Percentiles rank a stretch among this genome's conserved stretches.
These are phyloP conservation scores for Sebastes oblongus DNA, from an alignment of 2,797 vertebrate species.

Conservation along the genomic window DNA sequence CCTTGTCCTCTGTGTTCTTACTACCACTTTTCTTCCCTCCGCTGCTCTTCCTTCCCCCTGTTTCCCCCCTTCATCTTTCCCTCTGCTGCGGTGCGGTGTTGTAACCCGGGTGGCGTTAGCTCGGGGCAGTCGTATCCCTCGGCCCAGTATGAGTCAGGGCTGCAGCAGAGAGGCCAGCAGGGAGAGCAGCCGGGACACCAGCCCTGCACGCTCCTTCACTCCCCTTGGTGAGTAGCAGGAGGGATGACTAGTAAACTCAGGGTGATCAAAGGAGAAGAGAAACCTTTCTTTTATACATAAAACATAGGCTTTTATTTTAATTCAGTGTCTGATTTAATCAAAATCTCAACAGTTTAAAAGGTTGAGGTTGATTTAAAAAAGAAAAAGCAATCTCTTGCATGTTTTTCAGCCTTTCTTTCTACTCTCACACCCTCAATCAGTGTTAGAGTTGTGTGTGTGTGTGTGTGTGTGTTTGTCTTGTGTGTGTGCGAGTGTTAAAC, in stretches of 20 bases:
- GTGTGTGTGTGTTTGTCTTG: not conserved
- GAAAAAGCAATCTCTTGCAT: slow-evolving; percentile 10
- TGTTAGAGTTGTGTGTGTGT: slow-evolving; percentile 13
- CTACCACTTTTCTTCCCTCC: slow-evolving; percentile 67
- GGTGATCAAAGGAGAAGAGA: not conserved
- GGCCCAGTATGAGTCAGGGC: slow-evolving; percentile 99
- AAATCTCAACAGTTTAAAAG: not conserved
- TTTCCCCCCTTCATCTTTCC: not conserved
- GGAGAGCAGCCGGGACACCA: slow-evolving; percentile 98
- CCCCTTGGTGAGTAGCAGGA: slow-evolving; percentile 92
- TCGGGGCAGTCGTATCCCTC: slow-evolving; percentile 98
- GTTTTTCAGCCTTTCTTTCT: slow-evolving; percentile 42
- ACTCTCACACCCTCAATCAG: slow-evolving; percentile 14
- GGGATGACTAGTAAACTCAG: slow-evolving; percentile 11
- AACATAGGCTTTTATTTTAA: not conserved
- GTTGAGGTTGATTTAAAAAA: slow-evolving; percentile 1
- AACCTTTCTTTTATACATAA: not conserved
- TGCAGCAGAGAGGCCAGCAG: slow-evolving; percentile 99
- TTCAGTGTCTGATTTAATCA: not conserved
- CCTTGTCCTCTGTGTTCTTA: slow-evolving; percentile 50
- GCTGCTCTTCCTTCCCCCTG: slow-evolving; percentile 46
- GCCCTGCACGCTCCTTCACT: slow-evolving; percentile 95
- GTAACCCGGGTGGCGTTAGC: slow-evolving; percentile 79
- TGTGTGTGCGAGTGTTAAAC: slow-evolving; percentile 52
- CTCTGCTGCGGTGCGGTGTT: slow-evolving; percentile 29